Base-by-base conservation (phyloP, 2,888 invertebrate genomes). In the Cataglyphis albicans region DNA sequence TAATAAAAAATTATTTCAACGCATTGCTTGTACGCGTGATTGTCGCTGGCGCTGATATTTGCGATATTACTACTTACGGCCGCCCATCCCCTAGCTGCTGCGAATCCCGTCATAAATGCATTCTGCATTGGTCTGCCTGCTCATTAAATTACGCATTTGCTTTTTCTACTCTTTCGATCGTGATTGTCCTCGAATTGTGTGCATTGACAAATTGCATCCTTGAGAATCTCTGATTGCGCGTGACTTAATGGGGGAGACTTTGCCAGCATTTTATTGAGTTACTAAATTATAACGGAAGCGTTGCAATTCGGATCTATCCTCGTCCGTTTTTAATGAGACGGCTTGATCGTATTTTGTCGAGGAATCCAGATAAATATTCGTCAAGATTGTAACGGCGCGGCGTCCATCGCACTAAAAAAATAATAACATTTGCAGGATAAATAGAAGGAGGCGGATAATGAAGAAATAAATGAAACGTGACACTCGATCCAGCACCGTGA, bases 241-340 rank as follows among this genome's bases (percentile, higher is more conserved):
- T 61, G 55, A 55, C 35, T 75, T 72, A 67, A 81, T 81, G 64
- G 76, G 67, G 44, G 55, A 73, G 52, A 38, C 64, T 73, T 61
- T 32, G 65, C 44, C 78, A 59, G 63, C 63, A 87, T 85, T 83
- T 83, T 64, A 85, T 83, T 65, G 65, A 75, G 83, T 83, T 81
- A 80, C 61, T 61, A 74, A 83, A 87, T 87, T 81, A 74, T 87
- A 87, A 87, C 72, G 83, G 81, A 78, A 84, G 81, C 74, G 81
- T 78, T 83, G 81, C 85, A 81, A 76, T 76, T 72, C 67, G 65
- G 55, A 84, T 76, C 73, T 85, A 76, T 76, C 82, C 72, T 65
- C 74, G 35, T 78, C 38, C 32, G 64, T 68, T 76, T 75, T 70
- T 74, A 78, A 70, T 57, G 85, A 84, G 76, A 78, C 81, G 76